Base-by-base conservation (phyloP, 2,888 invertebrate species). In the Aphodius sticticus region DNA sequence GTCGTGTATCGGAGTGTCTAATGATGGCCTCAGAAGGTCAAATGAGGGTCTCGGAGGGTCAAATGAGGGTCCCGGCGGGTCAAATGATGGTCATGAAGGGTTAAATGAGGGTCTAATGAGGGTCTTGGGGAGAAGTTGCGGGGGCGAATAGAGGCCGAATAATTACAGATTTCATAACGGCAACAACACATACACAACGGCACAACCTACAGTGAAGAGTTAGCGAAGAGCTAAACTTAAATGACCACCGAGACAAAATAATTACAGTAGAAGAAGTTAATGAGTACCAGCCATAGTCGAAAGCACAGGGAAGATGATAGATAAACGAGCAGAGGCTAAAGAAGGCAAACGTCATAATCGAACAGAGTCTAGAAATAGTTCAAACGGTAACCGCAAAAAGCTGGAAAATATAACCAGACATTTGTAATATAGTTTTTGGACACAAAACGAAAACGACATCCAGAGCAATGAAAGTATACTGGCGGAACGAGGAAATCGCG, bases 41-140 rank as follows among this genome's bases (percentile, higher is more conserved):
- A n/a, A n/a, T n/a, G n/a, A n/a, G n/a, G n/a, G n/a, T n/a, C n/a
- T n/a, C n/a, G n/a, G n/a, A n/a, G n/a, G n/a, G n/a, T n/a, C n/a
- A n/a, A n/a, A n/a, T n/a, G n/a, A n/a, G n/a, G n/a, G n/a, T n/a
- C n/a, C n/a, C n/a, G n/a, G n/a, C n/a, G n/a, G n/a, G n/a, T n/a
- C n/a, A n/a, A n/a, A n/a, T n/a, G n/a, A n/a, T n/a, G n/a, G n/a
- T n/a, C n/a, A n/a, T n/a, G n/a, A n/a, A n/a, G n/a, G n/a, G n/a
- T n/a, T n/a, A n/a, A n/a, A n/a, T n/a, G n/a, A n/a, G n/a, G n/a
- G n/a, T n/a, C n/a, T n/a, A n/a, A n/a, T n/a, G n/a, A n/a, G n/a
- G n/a, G n/a, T n/a, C n/a, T 6, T 81, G 81, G 81, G 81, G 79
- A 16, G 76, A 69, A n/a, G n/a, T n/a, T n/a, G 5, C 16, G 7